These are phyloP conservation scores for Prosopocoilus inquinatus DNA, from an alignment of 2,888 invertebrate genomes.

Conservation along the genomic window DNA sequence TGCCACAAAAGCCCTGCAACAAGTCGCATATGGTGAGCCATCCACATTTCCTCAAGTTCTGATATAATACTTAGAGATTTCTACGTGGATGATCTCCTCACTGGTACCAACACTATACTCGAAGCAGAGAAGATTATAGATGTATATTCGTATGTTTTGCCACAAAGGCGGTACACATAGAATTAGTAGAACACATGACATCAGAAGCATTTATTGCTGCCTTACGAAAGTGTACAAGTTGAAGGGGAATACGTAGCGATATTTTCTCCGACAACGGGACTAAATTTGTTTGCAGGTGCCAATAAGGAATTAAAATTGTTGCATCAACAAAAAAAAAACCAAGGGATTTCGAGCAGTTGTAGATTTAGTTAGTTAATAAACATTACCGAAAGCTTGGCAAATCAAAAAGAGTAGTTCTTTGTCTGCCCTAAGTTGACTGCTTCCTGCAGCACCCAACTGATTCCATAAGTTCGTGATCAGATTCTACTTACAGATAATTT, in stretches of 20 bases:
- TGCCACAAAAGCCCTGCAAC: constrained; percentile 6
- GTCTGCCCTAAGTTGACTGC: too few species aligned
- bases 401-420: too few species aligned
- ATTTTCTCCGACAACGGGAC: neutral
- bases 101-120: neutral
- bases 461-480: too few species aligned
- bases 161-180: neutral
- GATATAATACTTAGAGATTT: neutral
- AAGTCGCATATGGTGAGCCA: neutral
- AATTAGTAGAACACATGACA: neutral
- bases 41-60: neutral
- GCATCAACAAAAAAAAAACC: too few species aligned
- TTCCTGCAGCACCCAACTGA: too few species aligned
- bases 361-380: too few species aligned
- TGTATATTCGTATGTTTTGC: neutral
- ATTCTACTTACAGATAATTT: too few species aligned
- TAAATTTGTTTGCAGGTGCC: neutral
- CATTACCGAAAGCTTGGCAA: too few species aligned
- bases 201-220: neutral
- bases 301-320: neutral
- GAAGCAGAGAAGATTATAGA: neutral
- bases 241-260: neutral
- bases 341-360: too few species aligned
- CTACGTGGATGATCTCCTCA: constrained; percentile 1
- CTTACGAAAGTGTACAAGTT: neutral